These are phyloP conservation scores for Synanceia verrucosa DNA, from an alignment of 2,797 vertebrate species.

Conservation along the genomic window DNA sequence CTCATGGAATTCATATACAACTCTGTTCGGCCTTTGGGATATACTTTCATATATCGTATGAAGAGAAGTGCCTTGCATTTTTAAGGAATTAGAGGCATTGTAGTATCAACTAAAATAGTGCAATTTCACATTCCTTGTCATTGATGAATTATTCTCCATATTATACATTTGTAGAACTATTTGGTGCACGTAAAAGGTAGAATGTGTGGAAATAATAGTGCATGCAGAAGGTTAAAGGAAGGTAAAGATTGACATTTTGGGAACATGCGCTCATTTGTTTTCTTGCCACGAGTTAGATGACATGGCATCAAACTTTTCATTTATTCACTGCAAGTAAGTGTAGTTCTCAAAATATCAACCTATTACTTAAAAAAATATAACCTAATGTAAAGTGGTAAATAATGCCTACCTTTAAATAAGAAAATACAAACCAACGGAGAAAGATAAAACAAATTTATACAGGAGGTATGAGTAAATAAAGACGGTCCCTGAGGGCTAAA, in stretches of 20 bases:
- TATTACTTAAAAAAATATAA: constrained; percentile 1
- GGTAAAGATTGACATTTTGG: neutral
- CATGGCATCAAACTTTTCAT: neutral
- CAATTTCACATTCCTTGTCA: constrained; percentile 81
- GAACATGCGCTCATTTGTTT: neutral
- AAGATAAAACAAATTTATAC: constrained; percentile 22
- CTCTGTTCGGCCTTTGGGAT: constrained; percentile 53
- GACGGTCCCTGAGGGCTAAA: constrained; percentile 81
- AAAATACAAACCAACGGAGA: constrained; percentile 21
- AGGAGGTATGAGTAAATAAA: constrained; percentile 43
- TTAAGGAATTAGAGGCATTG: constrained; percentile 64
- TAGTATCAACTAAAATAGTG: constrained; percentile 73
- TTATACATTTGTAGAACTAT: constrained; percentile 62
- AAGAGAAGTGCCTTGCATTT: constrained; percentile 58
- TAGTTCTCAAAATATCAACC: constrained; percentile 1
- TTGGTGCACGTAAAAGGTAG: constrained; percentile 61
- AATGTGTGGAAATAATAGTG: constrained; percentile 66
- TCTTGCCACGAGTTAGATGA: neutral
- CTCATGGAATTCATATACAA: constrained; percentile 42
- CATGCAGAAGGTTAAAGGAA: constrained; percentile 53
- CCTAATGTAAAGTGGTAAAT: neutral
- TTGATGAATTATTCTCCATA: constrained; percentile 52
- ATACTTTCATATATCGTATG: constrained; percentile 32
- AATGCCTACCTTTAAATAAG: constrained; percentile 10
- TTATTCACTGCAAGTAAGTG: neutral